A percentile compares a stretch with the other conserved stretches of the same genome.
phyloP scores from a whole-genome alignment of 2,113 vertebrate species.

The Cyprinodon variegatus region DNA sequence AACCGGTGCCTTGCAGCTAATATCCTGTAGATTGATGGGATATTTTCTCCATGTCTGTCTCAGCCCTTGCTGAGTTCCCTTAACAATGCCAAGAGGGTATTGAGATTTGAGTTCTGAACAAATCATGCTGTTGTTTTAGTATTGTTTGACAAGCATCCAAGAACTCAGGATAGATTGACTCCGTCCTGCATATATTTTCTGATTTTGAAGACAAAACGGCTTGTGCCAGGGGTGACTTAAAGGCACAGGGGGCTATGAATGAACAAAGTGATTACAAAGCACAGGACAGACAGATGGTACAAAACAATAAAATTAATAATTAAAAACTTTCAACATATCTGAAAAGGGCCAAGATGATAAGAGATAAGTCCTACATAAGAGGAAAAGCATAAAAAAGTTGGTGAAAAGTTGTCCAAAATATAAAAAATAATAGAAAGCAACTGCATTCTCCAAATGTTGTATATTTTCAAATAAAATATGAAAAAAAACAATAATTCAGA shows the following conservation, averaged over 20 bases:
- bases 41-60: slow-evolving; percentile 69
- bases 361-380: slow-evolving; percentile 42
- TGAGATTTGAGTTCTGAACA: slow-evolving; percentile 58
- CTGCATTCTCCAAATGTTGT: too few relatives aligned
- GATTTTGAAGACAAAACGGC: slow-evolving; percentile 55
- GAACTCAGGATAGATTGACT: slow-evolving; percentile 54
- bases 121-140: slow-evolving; percentile 57
- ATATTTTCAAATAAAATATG: slow-evolving; percentile 52
- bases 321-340: slow-evolving; percentile 15
- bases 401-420: slow-evolving; percentile 45
- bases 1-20: slow-evolving; percentile 71
- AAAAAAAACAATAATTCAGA: slow-evolving; percentile 36
- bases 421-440: too few relatives aligned
- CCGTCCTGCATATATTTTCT: slow-evolving; percentile 58
- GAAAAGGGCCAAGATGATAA: slow-evolving; percentile 41
- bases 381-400: slow-evolving; percentile 36
- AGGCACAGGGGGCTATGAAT: slow-evolving; percentile 43
- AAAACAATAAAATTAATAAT: slow-evolving; percentile 5
- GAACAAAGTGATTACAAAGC: slow-evolving; percentile 56
- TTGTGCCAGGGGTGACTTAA: slow-evolving; percentile 59
- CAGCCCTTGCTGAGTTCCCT: slow-evolving; percentile 53
- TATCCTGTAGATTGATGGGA: slow-evolving; percentile 74
- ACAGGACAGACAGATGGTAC: slow-evolving; percentile 62
- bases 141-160: slow-evolving; percentile 65
- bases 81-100: slow-evolving; percentile 71